Percentiles rank a stretch among this genome's conserved stretches.
These are phyloP conservation scores for Microplitis mediator DNA, from an alignment of 1,140 invertebrate genomes.

Conservation along the genomic window DNA sequence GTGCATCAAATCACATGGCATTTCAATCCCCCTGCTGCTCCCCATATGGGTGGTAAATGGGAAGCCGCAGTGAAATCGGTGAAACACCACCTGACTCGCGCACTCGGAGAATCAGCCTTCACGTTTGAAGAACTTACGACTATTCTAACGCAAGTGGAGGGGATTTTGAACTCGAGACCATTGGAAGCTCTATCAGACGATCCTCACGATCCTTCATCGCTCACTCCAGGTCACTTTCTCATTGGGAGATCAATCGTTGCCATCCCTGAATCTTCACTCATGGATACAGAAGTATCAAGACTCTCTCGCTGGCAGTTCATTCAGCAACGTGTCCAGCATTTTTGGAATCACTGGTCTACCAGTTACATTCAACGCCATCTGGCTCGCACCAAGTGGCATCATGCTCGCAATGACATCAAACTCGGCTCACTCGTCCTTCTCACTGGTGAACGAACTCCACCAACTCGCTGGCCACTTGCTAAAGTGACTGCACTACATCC, in stretches of 20 bases:
- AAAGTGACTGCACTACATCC: constrained; percentile 22
- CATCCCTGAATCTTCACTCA: constrained; percentile 22
- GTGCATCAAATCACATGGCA: constrained; percentile 39
- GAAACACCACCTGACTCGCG: constrained; percentile 35
- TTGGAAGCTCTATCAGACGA: constrained; percentile 36
- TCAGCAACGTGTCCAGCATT: constrained; percentile 23
- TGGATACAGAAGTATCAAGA: constrained; percentile 8
- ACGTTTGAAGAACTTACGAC: constrained; percentile 40
- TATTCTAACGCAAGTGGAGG: constrained; percentile 40
- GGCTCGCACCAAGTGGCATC: constrained; percentile 38
- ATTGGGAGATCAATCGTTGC: constrained; percentile 29
- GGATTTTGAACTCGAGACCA: constrained; percentile 44
- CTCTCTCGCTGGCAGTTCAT: constrained; percentile 28
- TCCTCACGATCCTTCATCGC: constrained; percentile 30
- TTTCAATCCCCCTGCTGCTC: constrained; percentile 45
- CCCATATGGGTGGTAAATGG: constrained; percentile 27
- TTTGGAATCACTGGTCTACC: constrained; percentile 40
- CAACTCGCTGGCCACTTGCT: constrained; percentile 42
- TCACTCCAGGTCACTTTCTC: constrained; percentile 40
- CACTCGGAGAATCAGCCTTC: constrained; percentile 24
- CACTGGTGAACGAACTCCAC: constrained; percentile 36
- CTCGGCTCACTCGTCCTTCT: constrained; percentile 40
- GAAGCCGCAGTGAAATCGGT: constrained; percentile 40
- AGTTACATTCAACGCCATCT: constrained; percentile 39
- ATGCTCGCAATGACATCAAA: constrained; percentile 19